Conservation (phyloP, 2,888 invertebrate species). For the Globia sparganii region DNA sequence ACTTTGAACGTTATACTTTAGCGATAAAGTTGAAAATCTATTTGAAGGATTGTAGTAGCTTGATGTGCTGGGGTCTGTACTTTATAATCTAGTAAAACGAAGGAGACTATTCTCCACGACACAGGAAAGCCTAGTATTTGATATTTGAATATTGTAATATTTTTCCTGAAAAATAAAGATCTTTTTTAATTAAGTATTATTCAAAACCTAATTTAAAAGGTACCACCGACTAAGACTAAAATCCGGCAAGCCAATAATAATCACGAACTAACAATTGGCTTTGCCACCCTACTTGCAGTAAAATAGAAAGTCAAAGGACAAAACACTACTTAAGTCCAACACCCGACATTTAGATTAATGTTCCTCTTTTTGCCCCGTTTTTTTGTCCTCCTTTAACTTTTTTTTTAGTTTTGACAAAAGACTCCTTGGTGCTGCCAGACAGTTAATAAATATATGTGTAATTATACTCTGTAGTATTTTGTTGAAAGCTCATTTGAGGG, state of each 20-base stretch:
- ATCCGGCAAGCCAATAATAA: constrained; percentile 37
- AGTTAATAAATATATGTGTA: constrained; percentile 86
- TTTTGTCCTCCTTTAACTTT: constrained; percentile 40
- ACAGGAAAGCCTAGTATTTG: background rate
- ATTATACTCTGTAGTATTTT: constrained; percentile 85
- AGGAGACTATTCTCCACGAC: background rate
- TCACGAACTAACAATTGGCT: constrained; percentile 33
- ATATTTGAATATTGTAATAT: background rate
- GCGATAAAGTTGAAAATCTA: too few species aligned
- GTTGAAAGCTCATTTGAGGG: constrained; percentile 87
- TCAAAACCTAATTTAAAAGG: background rate
- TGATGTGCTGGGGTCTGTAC: too few species aligned
- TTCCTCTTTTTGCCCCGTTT: constrained; percentile 71
- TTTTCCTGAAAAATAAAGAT: background rate
- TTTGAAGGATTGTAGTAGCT: too few species aligned
- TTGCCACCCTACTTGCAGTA: constrained; percentile 65
- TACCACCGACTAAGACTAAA: background rate
- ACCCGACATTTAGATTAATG: constrained; percentile 82
- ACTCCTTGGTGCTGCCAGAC: constrained; percentile 71
- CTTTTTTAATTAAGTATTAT: background rate
- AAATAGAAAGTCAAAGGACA: constrained; percentile 78
- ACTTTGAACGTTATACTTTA: too few species aligned
- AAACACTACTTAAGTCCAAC: constrained; percentile 81
- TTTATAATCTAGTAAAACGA: background rate
- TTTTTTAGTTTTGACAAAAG: constrained; percentile 72